These are phyloP conservation scores for Nipponia nippon DNA, from an alignment of 2,113 vertebrate species.

Conservation along the genomic window DNA sequence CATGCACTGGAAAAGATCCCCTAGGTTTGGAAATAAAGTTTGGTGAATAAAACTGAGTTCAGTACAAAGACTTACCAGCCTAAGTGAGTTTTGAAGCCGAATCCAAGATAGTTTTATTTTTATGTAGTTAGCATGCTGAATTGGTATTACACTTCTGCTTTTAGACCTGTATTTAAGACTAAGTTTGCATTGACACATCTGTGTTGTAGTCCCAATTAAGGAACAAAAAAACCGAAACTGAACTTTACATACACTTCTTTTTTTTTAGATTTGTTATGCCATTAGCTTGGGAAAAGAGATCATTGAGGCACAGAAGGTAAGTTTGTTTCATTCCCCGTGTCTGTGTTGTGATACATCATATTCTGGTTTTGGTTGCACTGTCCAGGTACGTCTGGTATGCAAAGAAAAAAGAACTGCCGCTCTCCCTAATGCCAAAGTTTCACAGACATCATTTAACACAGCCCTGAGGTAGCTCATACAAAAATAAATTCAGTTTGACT, in stretches of 20 bases:
- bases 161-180: not conserved
- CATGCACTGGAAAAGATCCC: not conserved
- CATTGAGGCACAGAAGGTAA: constrained; percentile 89
- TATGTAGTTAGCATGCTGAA: not conserved
- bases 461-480: not conserved
- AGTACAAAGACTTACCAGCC: not conserved
- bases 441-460: not conserved
- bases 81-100: not conserved
- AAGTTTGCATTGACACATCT: not conserved
- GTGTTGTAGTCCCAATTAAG: not conserved
- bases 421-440: not conserved
- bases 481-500: not conserved
- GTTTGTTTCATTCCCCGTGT: not conserved
- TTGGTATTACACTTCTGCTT: not conserved
- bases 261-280: constrained; percentile 90
- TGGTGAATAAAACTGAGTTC: not conserved
- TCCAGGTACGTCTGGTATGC: not conserved
- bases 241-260: not conserved
- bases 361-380: not conserved
- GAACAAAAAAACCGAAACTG: not conserved
- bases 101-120: not conserved
- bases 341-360: not conserved
- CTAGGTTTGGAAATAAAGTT: not conserved
- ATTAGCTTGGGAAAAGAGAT: constrained; percentile 95
- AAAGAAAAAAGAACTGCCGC: rapidly evolving